Evolutionary conservation across 2,888 invertebrate genomes (phyloP).

Genomic region (Lypha dubia): DNA sequence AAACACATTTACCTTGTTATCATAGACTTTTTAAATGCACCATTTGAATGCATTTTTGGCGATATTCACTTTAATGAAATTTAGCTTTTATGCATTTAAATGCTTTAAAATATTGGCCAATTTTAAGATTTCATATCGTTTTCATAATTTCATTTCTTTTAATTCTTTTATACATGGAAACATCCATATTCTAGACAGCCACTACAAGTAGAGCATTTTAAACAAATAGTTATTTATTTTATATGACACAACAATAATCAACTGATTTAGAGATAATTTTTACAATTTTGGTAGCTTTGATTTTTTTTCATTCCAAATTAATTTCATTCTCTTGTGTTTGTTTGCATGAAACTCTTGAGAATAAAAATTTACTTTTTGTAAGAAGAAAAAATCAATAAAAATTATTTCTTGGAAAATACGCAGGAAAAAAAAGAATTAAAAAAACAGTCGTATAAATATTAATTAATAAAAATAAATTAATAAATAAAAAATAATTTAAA

Average conservation of each 20-base stretch:
- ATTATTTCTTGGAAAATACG: conserved; percentile 46
- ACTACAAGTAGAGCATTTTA: conserved; percentile 59
- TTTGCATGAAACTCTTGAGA: conserved; percentile 60
- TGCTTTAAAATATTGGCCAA: no score
- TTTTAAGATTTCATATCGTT: no score
- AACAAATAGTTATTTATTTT: conserved; percentile 63
- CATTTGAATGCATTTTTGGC: no score
- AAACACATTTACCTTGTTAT: no score
- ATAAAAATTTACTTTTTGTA: conserved; percentile 39
- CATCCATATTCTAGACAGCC: conserved; percentile 36
- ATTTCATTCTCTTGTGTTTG: neutral
- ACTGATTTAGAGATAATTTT: conserved; percentile 65
- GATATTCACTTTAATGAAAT: no score
- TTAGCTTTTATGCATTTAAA: no score
- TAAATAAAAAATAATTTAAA: conserved; percentile 9
- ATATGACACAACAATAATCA: conserved; percentile 57
- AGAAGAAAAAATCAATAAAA: conserved; percentile 30
- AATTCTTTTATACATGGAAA: conserved; percentile 31
- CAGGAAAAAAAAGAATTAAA: neutral
- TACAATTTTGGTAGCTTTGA: neutral
- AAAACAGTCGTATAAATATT: conserved; percentile 11
- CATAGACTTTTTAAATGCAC: no score
- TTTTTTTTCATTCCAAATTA: conserved; percentile 8
- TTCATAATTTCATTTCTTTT: no score
- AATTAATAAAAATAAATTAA: neutral